Percentiles rank a stretch among this genome's conserved stretches.
Conservation (phyloP, 2,797 vertebrate genomes). For the Distichodus sexfasciatus region DNA sequence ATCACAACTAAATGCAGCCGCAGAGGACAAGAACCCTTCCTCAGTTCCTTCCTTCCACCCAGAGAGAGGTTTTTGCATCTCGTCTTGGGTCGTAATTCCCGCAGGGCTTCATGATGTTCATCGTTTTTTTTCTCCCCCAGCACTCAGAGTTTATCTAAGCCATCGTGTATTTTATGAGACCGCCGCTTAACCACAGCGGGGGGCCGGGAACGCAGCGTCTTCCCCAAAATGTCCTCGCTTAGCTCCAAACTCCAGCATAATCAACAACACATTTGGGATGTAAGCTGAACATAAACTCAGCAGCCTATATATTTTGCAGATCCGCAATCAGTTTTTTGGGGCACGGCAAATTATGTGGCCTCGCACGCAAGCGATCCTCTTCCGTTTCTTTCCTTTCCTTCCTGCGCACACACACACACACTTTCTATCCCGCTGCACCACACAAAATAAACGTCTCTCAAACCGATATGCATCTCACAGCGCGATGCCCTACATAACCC, state of each 20-base stretch:
- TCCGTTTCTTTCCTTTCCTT: too few relatives aligned
- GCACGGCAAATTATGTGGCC: neutral
- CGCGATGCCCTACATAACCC: neutral
- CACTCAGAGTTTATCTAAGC: constrained; percentile 23
- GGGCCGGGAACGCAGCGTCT: neutral
- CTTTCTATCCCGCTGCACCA: neutral
- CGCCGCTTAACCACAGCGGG: constrained; percentile 10
- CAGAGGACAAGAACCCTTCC: too few relatives aligned
- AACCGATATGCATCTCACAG: neutral
- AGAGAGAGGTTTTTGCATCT: neutral
- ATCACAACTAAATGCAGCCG: too few relatives aligned
- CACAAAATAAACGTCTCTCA: constrained; percentile 4
- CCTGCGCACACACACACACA: neutral
- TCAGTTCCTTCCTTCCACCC: neutral
- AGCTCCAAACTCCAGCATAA: constrained; percentile 1
- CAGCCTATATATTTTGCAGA: constrained; percentile 17
- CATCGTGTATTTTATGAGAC: constrained; percentile 23
- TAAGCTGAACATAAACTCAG: constrained; percentile 9
- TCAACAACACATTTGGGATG: constrained; percentile 8
- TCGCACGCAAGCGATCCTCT: neutral
- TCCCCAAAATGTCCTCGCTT: neutral
- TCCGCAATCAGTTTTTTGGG: constrained; percentile 6
- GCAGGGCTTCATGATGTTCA: constrained; percentile 25
- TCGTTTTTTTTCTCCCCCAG: constrained; percentile 26
- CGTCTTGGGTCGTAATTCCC: constrained; percentile 5